Base-by-base conservation (phyloP, 2,113 vertebrate genomes). In the Caracal caracal region DNA sequence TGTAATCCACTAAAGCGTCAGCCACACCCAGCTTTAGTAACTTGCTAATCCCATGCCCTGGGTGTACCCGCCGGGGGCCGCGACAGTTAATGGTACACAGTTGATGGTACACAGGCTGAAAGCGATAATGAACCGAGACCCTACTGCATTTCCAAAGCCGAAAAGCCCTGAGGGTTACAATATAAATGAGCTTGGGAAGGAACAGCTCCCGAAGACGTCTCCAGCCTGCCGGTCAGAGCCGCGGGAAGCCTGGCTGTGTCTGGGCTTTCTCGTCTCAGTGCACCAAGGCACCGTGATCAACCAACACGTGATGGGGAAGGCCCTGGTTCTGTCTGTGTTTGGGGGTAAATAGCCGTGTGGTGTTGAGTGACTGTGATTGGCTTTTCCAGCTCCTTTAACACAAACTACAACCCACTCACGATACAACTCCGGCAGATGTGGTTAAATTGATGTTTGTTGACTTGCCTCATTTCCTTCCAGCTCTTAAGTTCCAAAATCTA, bases 271-370 rank as follows among this genome's bases (percentile, higher is more conserved):
- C 98, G 96, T 98, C 98, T 98, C 98, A 98, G 98, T 98, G 98
- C 98, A 87, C 97, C 98, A 98, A 97, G 98, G 98, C 99, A 98
- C 98, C 99, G 97, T 97, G 98, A 98, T 98, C 98, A 97, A 98
- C 98, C 98, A 98, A 97, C 98, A 98, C 98, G 98, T 98, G 99
- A 99, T 98, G 97, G 98, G 98, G 98, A 98, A 98, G 98, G 97
- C 98, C 99, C 99, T 98, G 98, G 98, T 98, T 99, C 98, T 98
- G 98, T 99, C 99, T 99, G 98, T 98, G 99, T 99, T 97, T 98
- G 97, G 99, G 99, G 99, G 99, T 99, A 99, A 99, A 99, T 98
- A 99, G 99, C 98, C 97, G 99, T 99, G 99, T 99, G 98, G 98
- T 98, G 98, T 98, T 99, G 99, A 99, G 99, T 99, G 99, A 99